Evolutionary conservation across 1,140 invertebrate genomes (phyloP), one percentile per base, ranked within the genome.

Genomic region (Belonocnema kinseyi): DNA sequence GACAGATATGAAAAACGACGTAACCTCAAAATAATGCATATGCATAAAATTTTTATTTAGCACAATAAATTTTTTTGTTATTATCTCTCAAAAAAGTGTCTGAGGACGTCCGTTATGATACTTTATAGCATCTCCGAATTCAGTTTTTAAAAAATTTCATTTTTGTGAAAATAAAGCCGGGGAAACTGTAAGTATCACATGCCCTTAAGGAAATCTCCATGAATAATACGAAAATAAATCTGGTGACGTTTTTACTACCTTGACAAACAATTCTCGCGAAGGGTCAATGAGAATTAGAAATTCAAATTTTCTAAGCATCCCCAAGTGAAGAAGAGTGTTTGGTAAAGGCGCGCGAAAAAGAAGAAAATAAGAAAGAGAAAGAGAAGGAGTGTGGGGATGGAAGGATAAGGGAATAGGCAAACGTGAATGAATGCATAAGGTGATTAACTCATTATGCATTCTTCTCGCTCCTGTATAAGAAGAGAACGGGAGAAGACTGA

Each of bases 341-440:
- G 76, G 56, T 52, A 61, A 16, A 56, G 77, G 52, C 61, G 52
- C 50, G 46, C 17, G 46, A 33, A 8, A 72, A n/a, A 16, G 17
- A 16, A 6, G 53, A 53, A 16, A n/a, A 54, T 52, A 33, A 72
- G 16, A 19, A 53, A 26, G 46, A 50, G 13, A 26, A 58, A 21
- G 7, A 46, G 51, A 40, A 17, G 19, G 10, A 56, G 70, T 19
- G 17, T 11, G 16, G 13, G 72, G 19, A 66, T 50, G 66, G 61
- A 5, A 4, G 26, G 5, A 33, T 33, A 33, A 33, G 26, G 75
- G 17, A 17, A 52, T 54, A 72, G 26, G 19, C 40, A 81, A 81
- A 81, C 83, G 83, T 84, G 82, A 84, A 53, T 83, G 83, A 83
- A 84, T 84, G 83, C 58, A 72, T 50, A 16, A 50, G 74, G 74